Base-by-base conservation (phyloP, 2,797 vertebrate species). In the Peromyscus attwateri region DNA sequence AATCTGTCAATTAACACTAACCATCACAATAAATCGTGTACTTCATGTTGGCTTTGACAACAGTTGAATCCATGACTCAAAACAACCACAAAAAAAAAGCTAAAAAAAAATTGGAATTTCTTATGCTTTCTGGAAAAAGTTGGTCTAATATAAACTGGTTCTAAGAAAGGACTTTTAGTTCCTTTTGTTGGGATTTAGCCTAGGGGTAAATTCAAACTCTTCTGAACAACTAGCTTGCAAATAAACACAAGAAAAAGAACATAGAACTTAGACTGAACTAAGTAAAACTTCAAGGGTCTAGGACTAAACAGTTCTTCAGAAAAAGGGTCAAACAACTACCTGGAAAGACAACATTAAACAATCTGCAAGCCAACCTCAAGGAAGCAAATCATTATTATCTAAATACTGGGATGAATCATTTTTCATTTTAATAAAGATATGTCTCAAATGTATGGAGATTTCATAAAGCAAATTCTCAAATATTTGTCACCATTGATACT, bases 361-460 rank as follows among this genome's bases (percentile, higher is more conserved):
- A 37, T 40, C 52, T 57, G 1, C 10, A 60, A 37, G 16, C 1
- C 68, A 88, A 57, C 29, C 27, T 57, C 21, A 57, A 57, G 25
- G 7, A 37, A 87, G 4, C 0, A 55, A 87, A 37, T 88, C 23
- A 57, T 52, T 11, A 55, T 70, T 87, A n/a, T 52, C 23, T 40
- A 55, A 87, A 87, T 55, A 75, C 16, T 73, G 1, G 14, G n/a
- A 29, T 75, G 11, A 75, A 60, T 49, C 73, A n/a, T 31, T 95
- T 91, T 73, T 55, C 19, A n/a, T 96, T 94, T 88, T 79, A 96
- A 75, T 64, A 46, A 94, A 85, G 49, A 90, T n/a, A 57, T 91
- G 88, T 76, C n/a, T 91, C 60, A 94, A 91, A n/a, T 83, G 7
- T 64, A 89, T 40, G 68, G 23, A 55, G 40, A 87, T 87, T 95